Conservation (phyloP, 1,140 invertebrate species). For the Pogonognathellus flavescens region DNA sequence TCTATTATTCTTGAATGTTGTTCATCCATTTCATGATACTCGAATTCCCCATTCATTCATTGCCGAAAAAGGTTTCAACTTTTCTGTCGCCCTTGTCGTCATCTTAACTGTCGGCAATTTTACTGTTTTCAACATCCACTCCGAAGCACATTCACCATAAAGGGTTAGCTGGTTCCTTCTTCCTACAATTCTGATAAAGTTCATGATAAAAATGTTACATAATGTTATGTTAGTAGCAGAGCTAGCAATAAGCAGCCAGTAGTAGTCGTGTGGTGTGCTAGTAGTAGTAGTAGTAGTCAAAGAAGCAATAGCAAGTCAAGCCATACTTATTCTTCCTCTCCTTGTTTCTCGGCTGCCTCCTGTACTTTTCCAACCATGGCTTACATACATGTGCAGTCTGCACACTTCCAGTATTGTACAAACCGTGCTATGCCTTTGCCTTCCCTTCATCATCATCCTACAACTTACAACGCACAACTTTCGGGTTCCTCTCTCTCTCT, state of each 20-base stretch:
- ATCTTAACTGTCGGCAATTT: constrained; percentile 34
- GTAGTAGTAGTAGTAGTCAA: background rate
- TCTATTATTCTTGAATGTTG: constrained; percentile 49
- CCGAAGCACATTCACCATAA: background rate
- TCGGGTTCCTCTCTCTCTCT: too few species aligned
- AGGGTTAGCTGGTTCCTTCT: constrained; percentile 25
- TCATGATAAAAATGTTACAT: constrained; percentile 42
- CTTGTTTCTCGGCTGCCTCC: background rate
- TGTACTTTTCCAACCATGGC: background rate
- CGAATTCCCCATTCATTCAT: constrained; percentile 43
- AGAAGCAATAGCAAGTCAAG: background rate
- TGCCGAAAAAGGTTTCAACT: constrained; percentile 46
- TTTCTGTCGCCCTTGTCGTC: constrained; percentile 16
- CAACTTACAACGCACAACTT: too few species aligned
- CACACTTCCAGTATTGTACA: background rate
- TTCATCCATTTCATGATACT: constrained; percentile 50
- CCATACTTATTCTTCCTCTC: constrained; percentile 4
- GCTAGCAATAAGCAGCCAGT: too few species aligned
- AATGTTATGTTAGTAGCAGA: constrained; percentile 2
- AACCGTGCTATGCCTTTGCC: background rate
- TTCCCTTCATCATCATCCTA: background rate
- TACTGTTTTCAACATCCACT: constrained; percentile 30
- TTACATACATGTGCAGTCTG: background rate
- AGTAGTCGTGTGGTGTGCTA: too few species aligned
- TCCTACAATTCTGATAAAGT: constrained; percentile 30